Evolutionary conservation across 2,888 invertebrate species (phyloP), one percentile per base, ranked within the genome.

Genomic region (Morinoia aosen): DNA sequence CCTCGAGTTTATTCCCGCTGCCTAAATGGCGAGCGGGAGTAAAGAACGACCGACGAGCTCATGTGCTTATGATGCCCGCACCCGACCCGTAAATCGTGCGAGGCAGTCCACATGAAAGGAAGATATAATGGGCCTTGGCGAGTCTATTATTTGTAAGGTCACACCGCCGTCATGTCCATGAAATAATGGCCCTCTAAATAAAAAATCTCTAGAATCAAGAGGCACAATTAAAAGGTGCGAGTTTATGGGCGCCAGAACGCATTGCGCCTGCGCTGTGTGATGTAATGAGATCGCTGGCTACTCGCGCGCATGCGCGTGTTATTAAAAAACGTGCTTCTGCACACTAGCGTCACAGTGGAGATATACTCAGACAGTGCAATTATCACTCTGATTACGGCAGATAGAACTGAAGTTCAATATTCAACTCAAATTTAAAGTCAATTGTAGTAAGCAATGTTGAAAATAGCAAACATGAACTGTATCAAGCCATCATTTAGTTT

Each of bases 101-200:
- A 25, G 76, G 76, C 76, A 76, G 76, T 19, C 7, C 76, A 76
- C 90, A 90, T 40, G 39, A 48, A 90, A 40, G 90, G 90, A 40
- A 90, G 90, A 90, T 48, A 40, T 90, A 48, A 90, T 48, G 90
- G 90, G 40, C 40, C 90, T 40, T 40, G 48, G 90, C 39, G 90
- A 90, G 90, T 40, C 90, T 40, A 90, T 90, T 40, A 90, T 90
- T 90, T 90, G 90, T 48, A 40, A 90, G 90, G 90, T 90, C 90
- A 90, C 90, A 90, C 48, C 39, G 90, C 90, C 48, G 40, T 90
- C 40, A 48, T 48, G 48, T 48, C 48, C 90, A 40, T 90, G 39
- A 90, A 40, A 90, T 90, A 90, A 48, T 90, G 90, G 90, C 90
- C 16, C 39, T 48, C 40, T 40, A 48, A 90, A 90, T 90, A 90